Evolutionary conservation across 1,140 invertebrate genomes (phyloP).

Genomic region (Onthophagus taurus): DNA sequence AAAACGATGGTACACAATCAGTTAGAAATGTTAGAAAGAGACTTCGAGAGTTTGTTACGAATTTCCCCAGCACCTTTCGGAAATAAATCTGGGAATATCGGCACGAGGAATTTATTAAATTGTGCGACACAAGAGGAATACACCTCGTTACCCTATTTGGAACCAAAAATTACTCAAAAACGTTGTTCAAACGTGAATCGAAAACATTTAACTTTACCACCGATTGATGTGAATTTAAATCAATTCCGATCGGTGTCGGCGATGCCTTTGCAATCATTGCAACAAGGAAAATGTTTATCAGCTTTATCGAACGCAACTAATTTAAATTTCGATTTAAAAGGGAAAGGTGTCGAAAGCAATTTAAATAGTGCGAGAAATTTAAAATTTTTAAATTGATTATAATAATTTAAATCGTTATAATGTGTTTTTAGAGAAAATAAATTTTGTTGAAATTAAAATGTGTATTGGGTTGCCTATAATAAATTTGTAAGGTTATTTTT

Average conservation of each 20-base stretch:
- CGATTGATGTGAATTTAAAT: slow-evolving; percentile 18
- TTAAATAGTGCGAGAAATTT: too few species aligned
- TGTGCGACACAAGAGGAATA: too few species aligned
- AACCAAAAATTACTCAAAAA: too few species aligned
- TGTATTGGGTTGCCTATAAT: too few species aligned
- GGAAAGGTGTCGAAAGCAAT: too few species aligned
- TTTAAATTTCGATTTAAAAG: too few species aligned
- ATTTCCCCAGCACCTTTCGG: slow-evolving; percentile 6
- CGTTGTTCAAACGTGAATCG: too few species aligned
- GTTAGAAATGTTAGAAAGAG: not conserved
- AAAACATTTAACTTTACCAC: slow-evolving; percentile 18
- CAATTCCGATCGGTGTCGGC: slow-evolving; percentile 24
- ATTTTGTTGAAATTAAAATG: too few species aligned
- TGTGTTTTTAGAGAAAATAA: too few species aligned
- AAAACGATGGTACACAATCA: not conserved
- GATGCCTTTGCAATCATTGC: slow-evolving; percentile 18
- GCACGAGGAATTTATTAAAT: not conserved
- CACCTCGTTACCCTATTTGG: slow-evolving; percentile 1
- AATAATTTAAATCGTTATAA: too few species aligned
- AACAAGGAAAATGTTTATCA: slow-evolving; percentile 14
- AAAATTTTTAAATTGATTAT: too few species aligned
- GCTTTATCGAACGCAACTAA: slow-evolving; percentile 5
- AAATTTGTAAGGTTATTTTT: too few species aligned
- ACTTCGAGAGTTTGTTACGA: not conserved
- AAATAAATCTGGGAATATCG: not conserved